Base-by-base conservation (phyloP, 2,113 vertebrate species). In the Chaetorhynchus papuensis region DNA sequence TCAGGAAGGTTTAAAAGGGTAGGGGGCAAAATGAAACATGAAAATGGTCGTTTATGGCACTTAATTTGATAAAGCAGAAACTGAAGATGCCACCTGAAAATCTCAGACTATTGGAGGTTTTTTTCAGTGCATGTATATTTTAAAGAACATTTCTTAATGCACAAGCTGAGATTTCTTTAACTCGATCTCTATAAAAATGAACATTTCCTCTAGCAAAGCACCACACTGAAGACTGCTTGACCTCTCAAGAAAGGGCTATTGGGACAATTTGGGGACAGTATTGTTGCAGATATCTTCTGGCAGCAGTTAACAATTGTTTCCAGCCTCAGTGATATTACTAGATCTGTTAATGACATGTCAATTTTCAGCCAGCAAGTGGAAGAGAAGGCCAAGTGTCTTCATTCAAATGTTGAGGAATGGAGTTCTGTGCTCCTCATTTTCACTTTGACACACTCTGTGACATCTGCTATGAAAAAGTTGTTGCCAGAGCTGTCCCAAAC, bases 301-400 rank as follows among this genome's bases (percentile, higher is more conserved):
- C 35, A 81, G 52, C 26, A 70, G 13, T 59, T 81, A 82, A 30
- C 13, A 35, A 7, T 76, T 18, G 13, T 87, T 90, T 75, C 44
- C 44, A 79, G 61, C 15, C 44, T 71, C 13, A 30, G 1, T 79
- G 49, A 17, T 64, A 24, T 87, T 85, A 60, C 16, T 61, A 89
- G 72, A 87, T 72, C 33, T 74, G 24, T 59, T 77, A 74, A 63
- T 42, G 45, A 49, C 5, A 3, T 26, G 13, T 42, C 44, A 71
- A 2, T 94, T 95, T 86, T 78, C 47, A 64, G 35, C 64, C 68
- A 90, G 59, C 12, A 66, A 35, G 53, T 75, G 44, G 75, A 81
- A 63, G 50, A 83, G 47, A 64, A 37, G 35, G 14, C 63, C 24
- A 70, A 69, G 23, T 54, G 23, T 66, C 50, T 72, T 85, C 30